Evolutionary conservation across 92 coral and sea anemone genomes (phyloP).

Genomic region (Zoanthus solanderi): DNA sequence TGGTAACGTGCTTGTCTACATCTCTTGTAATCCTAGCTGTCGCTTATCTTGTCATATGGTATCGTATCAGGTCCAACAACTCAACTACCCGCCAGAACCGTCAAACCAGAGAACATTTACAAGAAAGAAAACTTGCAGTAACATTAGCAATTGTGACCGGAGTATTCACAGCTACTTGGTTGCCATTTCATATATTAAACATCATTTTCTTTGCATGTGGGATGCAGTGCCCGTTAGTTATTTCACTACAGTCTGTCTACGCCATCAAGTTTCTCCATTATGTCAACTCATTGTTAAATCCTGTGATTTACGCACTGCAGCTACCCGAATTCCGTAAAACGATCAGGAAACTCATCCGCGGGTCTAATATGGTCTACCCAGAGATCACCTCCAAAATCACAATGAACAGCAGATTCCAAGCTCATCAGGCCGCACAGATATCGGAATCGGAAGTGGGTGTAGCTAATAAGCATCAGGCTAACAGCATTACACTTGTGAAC

Average conservation of each 20-base stretch:
- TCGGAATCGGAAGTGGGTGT: not conserved
- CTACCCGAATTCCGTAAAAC: conserved; percentile 72
- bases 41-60: conserved; percentile 64
- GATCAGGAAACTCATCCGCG: conserved; percentile 34
- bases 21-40: conserved; percentile 52
- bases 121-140: conserved; percentile 51
- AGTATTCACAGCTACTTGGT: conserved; percentile 61
- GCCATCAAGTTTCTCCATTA: conserved; percentile 69
- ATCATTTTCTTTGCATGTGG: conserved; percentile 53
- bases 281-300: conserved; percentile 64
- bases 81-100: conserved; percentile 28
- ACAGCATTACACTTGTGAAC: not conserved
- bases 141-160: conserved; percentile 67
- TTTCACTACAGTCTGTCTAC: conserved; percentile 20
- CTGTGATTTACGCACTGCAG: conserved; percentile 57
- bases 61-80: conserved; percentile 50
- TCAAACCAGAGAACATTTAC: conserved; percentile 51
- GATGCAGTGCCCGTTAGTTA: conserved; percentile 5
- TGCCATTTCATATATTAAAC: conserved; percentile 64
- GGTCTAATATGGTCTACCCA: conserved; percentile 24
- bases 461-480: not conserved
- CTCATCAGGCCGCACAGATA: not conserved
- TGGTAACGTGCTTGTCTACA: conserved; percentile 57
- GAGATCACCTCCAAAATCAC: conserved; percentile 13
- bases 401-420: not conserved